Conservation (phyloP, 2,888 invertebrate genomes). For the Polymixis lichenea region DNA sequence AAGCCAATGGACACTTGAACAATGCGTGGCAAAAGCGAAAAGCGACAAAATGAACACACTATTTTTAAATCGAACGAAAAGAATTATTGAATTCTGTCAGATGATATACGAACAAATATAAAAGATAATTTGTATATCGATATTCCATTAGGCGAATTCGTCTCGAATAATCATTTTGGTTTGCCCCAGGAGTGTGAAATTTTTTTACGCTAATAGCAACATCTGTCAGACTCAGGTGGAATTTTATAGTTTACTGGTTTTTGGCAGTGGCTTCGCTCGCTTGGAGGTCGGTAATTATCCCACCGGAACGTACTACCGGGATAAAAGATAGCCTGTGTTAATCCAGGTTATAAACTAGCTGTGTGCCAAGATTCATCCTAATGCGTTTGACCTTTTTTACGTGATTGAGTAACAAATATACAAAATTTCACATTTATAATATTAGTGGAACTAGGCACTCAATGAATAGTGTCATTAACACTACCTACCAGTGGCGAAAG, state of each 20-base stretch:
- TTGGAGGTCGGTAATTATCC: too few relatives aligned
- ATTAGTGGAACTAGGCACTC: too few relatives aligned
- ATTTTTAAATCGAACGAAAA: constrained; percentile 9
- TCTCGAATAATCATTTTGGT: constrained; percentile 15
- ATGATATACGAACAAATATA: constrained; percentile 15
- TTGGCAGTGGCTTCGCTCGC: too few relatives aligned
- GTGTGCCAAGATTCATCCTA: too few relatives aligned
- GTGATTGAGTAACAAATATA: too few relatives aligned
- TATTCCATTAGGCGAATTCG: constrained; percentile 31
- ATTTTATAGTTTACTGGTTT: background rate
- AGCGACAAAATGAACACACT: background rate
- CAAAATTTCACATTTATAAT: too few relatives aligned
- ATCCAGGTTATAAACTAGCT: too few relatives aligned
- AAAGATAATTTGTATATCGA: constrained; percentile 38
- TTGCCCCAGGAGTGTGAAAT: background rate
- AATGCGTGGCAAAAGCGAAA: background rate
- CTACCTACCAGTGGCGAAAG: too few relatives aligned
- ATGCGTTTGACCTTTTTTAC: too few relatives aligned
- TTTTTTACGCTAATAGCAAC: constrained; percentile 1
- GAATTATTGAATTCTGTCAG: constrained; percentile 4
- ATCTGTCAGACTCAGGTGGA: background rate
- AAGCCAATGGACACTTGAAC: background rate
- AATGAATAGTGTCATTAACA: too few relatives aligned
- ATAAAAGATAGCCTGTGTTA: too few relatives aligned
- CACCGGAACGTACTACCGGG: too few relatives aligned